phyloP scores from a whole-genome alignment of 2,797 vertebrate species.

The Megaceryle alcyon region DNA sequence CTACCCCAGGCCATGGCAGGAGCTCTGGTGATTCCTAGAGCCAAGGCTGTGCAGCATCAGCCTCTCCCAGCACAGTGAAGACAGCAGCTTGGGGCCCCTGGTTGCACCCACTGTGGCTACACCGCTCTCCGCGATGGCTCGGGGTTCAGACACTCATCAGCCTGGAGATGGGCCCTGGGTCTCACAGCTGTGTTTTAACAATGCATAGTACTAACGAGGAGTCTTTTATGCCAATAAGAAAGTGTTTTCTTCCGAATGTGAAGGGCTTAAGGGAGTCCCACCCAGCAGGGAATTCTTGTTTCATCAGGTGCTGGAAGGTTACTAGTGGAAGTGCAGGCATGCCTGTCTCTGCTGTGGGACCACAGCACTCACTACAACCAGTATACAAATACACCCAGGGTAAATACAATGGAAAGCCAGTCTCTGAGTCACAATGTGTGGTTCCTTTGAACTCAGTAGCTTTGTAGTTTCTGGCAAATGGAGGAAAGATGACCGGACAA shows the following conservation, averaged over 20 bases:
- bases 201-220: neutral
- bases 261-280: neutral
- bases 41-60: fast-evolving
- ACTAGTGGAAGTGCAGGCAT: neutral
- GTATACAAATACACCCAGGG: neutral
- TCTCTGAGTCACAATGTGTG: neutral
- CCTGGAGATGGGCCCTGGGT: neutral
- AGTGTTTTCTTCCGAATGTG: neutral
- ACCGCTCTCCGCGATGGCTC: fast-evolving
- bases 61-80: fast-evolving
- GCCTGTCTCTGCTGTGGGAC: neutral
- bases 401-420: neutral
- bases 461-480: constrained; percentile 48
- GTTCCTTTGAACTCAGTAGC: constrained; percentile 8
- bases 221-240: neutral
- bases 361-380: neutral
- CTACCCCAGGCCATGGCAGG: neutral
- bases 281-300: neutral
- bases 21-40: neutral
- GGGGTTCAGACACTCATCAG: fast-evolving
- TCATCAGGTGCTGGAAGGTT: neutral
- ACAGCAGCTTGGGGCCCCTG: fast-evolving
- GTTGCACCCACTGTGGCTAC: fast-evolving
- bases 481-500: neutral
- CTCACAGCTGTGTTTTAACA: neutral